Percentiles rank a stretch among this genome's conserved stretches.
These are phyloP conservation scores for Tonatia bakeri DNA, from an alignment of 2,113 vertebrate species.

Conservation along the genomic window DNA sequence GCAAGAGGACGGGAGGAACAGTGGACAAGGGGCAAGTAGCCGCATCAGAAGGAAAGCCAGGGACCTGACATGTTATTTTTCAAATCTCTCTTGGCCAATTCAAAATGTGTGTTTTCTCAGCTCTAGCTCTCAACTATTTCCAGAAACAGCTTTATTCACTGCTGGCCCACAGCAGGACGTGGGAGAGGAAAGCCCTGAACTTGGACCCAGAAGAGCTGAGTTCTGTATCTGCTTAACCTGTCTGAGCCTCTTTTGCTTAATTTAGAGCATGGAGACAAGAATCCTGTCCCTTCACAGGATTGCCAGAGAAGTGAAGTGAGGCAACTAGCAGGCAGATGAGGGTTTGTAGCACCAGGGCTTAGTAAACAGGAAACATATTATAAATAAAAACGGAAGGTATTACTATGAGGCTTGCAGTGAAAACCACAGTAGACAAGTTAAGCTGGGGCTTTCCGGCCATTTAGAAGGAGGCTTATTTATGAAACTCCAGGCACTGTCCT, in stretches of 20 bases:
- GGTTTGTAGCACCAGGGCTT: not conserved
- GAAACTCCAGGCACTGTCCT: not conserved
- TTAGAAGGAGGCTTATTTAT: not conserved
- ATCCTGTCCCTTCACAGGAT: not conserved
- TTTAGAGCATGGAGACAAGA: not conserved
- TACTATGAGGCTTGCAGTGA: not conserved
- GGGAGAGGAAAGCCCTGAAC: not conserved
- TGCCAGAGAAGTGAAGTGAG: not conserved
- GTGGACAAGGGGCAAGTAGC: not conserved
- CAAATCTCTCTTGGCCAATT: constrained; percentile 27
- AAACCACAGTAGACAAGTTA: not conserved
- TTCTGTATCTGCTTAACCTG: not conserved
- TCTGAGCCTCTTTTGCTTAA: not conserved
- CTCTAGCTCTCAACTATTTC: constrained; percentile 51
- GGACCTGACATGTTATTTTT: not conserved
- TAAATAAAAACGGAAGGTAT: not conserved
- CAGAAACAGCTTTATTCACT: constrained; percentile 17
- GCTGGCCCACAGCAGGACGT: not conserved
- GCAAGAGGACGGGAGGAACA: too few species aligned
- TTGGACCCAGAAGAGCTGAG: not conserved
- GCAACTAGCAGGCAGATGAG: not conserved
- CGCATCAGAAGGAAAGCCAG: not conserved
- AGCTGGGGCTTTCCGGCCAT: not conserved
- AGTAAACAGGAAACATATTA: not conserved
- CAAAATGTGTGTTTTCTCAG: not conserved